Conservation (phyloP, 2,113 vertebrate genomes). For the Tyto alba region DNA sequence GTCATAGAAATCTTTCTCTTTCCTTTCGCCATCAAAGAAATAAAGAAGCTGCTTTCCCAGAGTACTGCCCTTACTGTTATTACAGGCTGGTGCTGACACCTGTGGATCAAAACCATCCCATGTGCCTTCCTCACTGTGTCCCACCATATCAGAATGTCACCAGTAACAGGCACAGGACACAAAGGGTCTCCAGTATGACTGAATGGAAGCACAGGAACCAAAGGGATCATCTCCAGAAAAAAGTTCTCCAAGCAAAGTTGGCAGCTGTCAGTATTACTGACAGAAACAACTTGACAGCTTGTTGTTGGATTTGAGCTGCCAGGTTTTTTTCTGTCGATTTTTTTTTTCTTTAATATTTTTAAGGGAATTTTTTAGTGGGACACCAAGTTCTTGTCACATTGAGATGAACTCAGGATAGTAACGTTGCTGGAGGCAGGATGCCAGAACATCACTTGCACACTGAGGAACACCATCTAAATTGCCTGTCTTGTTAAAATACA, state of each 20-base stretch:
- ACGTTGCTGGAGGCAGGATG: not conserved
- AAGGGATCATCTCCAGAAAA: not conserved
- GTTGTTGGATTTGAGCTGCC: not conserved
- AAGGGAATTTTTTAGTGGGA: not conserved
- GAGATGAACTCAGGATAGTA: not conserved
- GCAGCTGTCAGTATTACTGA: slow-evolving; percentile 29
- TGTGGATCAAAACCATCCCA: slow-evolving; percentile 37
- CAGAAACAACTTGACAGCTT: not conserved
- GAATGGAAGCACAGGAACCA: slow-evolving; percentile 2
- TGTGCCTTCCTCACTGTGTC: not conserved
- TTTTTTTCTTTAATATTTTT: not conserved
- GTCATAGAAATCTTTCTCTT: not conserved
- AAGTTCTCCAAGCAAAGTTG: not conserved
- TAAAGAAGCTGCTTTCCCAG: not conserved
- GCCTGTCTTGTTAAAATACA: slow-evolving; percentile 14
- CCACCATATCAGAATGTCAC: slow-evolving; percentile 30
- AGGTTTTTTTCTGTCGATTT: not conserved
- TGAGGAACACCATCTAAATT: not conserved
- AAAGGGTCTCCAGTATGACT: not conserved
- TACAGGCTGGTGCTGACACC: not conserved
- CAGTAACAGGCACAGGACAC: slow-evolving; percentile 26
- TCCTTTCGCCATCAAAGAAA: not conserved
- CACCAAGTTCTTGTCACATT: slow-evolving; percentile 31
- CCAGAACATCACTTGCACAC: not conserved
- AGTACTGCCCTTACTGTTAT: not conserved